Evolutionary conservation across 2,888 invertebrate species (phyloP).

Genomic region (Agriotes lineatus): DNA sequence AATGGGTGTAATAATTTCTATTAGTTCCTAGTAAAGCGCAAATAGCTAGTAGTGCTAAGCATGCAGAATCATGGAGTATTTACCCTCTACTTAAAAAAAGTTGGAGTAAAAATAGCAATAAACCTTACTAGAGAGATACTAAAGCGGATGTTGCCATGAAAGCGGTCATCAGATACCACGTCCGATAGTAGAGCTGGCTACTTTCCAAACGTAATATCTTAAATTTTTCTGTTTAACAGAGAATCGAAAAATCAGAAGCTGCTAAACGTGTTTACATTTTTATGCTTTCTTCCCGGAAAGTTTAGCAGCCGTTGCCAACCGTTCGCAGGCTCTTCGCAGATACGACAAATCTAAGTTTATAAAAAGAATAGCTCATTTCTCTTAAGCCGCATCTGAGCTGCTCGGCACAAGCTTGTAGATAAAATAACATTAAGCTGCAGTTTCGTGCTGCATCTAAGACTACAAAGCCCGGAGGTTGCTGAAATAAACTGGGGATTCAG

Average conservation of each 20-base stretch:
- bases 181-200: constrained; percentile 5
- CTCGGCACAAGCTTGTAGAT: constrained; percentile 11
- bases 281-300: constrained; percentile 8
- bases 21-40: too few species aligned
- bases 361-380: neutral
- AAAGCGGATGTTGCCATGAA: neutral
- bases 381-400: neutral
- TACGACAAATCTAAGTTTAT: neutral
- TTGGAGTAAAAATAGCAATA: too few species aligned
- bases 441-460: neutral
- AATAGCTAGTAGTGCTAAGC: too few species aligned
- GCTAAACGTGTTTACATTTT: constrained; percentile 30
- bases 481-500: constrained; percentile 20
- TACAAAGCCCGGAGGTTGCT: constrained; percentile 14
- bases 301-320: neutral
- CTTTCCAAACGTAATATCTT: constrained; percentile 20
- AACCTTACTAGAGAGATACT: neutral
- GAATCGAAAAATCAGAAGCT: constrained; percentile 17
- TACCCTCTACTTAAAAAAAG: too few species aligned
- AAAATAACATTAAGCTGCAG: constrained; percentile 18
- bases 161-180: neutral
- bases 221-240: constrained; percentile 8
- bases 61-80: too few species aligned
- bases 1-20: too few species aligned
- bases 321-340: neutral